Percentiles rank a stretch among this genome's conserved stretches.
Conservation (phyloP, 2,797 vertebrate genomes). For the Xyrichtys novacula region DNA sequence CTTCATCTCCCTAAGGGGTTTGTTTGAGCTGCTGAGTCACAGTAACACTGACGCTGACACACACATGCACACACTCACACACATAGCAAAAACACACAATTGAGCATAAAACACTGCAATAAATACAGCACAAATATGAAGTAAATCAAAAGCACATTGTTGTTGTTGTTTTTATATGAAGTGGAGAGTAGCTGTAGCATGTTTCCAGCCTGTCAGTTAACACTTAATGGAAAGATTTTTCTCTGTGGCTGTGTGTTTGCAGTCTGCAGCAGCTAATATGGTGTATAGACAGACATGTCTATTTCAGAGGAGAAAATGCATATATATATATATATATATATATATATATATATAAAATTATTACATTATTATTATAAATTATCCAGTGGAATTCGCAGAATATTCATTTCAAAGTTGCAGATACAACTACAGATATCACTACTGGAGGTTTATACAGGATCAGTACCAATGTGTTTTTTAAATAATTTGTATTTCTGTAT, state of each 20-base stretch:
- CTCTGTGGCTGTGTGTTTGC: conserved; percentile 1
- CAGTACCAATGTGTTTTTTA: neutral
- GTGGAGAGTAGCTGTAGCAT: neutral
- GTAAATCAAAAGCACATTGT: conserved; percentile 24
- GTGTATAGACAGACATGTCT: conserved; percentile 9
- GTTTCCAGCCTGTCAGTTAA: conserved; percentile 18
- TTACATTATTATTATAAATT: no score
- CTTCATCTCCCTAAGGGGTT: conserved; percentile 56
- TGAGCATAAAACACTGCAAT: conserved; percentile 40
- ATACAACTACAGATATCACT: no score
- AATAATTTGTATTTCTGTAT: no score
- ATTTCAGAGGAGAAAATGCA: neutral
- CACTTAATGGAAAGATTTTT: conserved; percentile 1
- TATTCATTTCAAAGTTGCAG: no score
- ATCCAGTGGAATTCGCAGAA: no score
- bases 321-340: no score
- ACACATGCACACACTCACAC: conserved; percentile 28
- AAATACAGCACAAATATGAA: conserved; percentile 37
- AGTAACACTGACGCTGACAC: conserved; percentile 28
- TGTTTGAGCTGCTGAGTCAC: conserved; percentile 75
- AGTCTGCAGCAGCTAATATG: neutral
- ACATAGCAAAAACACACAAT: conserved; percentile 18
- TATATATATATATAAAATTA: no score
- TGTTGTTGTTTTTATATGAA: conserved; percentile 13
- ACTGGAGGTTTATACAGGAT: no score